Evolutionary conservation across 2,113 vertebrate species (phyloP).

Genomic region (Catharus fuscescens): DNA sequence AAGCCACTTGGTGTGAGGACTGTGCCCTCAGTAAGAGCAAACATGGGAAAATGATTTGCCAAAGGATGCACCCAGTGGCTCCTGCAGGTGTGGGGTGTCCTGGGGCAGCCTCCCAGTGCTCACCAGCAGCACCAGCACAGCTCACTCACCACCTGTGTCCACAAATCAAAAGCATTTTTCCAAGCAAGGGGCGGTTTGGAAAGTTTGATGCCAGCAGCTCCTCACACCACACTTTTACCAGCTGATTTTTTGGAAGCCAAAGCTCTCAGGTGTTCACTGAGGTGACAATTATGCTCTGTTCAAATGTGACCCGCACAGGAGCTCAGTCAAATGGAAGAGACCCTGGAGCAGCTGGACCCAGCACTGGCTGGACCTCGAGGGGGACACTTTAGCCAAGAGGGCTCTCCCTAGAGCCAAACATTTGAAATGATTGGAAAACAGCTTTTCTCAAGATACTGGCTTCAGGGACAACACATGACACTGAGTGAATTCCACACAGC

Average conservation of each 20-base stretch:
- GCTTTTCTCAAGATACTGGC: background rate
- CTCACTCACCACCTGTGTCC: background rate
- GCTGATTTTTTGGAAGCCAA: background rate
- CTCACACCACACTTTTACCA: accelerated
- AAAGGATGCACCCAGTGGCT: background rate
- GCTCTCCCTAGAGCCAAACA: background rate
- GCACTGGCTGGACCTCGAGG: accelerated
- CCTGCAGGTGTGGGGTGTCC: background rate
- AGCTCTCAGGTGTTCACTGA: accelerated
- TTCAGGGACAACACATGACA: background rate
- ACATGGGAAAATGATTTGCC: background rate
- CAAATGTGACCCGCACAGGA: background rate
- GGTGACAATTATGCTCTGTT: background rate
- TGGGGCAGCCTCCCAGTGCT: background rate
- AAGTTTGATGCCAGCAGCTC: background rate
- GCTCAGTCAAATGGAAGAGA: background rate
- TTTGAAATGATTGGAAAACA: background rate
- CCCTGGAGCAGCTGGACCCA: background rate
- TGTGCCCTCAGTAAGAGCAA: background rate
- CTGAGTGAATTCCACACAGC: background rate
- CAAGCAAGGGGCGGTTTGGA: background rate
- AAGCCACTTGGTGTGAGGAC: background rate
- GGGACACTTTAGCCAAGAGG: background rate
- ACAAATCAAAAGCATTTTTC: background rate
- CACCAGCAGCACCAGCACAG: background rate